Percentiles rank a stretch among this genome's conserved stretches.
Conservation (phyloP, 2,888 invertebrate species). For the Idaea straminata region DNA sequence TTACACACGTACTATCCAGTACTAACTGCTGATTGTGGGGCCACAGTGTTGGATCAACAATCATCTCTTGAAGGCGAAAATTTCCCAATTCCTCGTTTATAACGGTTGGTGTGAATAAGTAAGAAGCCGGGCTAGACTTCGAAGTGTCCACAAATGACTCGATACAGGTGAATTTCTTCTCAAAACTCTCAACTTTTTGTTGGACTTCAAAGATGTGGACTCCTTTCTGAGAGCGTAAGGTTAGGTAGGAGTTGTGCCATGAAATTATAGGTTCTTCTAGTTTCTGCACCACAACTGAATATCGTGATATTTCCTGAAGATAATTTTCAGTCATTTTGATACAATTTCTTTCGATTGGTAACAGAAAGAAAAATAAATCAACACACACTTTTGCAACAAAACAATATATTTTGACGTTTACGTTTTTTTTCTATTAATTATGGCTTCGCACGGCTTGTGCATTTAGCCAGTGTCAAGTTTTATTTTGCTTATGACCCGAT, state of each 20-base stretch:
- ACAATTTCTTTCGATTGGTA: slow-evolving; percentile 1
- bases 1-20: slow-evolving; percentile 48
- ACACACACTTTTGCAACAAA: slow-evolving; percentile 2
- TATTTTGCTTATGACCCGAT: no score
- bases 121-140: slow-evolving; percentile 47
- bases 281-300: slow-evolving; percentile 44
- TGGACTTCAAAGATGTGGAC: slow-evolving; percentile 52
- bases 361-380: not conserved
- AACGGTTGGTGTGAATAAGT: slow-evolving; percentile 42
- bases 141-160: slow-evolving; percentile 45
- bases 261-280: slow-evolving; percentile 43
- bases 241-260: slow-evolving; percentile 52
- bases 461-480: no score
- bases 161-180: slow-evolving; percentile 52
- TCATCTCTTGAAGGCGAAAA: slow-evolving; percentile 54
- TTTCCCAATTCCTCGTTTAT: slow-evolving; percentile 44
- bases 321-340: slow-evolving; percentile 34
- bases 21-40: slow-evolving; percentile 54
- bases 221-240: slow-evolving; percentile 52
- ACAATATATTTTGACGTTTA: slow-evolving; percentile 5
- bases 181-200: slow-evolving; percentile 49
- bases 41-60: slow-evolving; percentile 59
- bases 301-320: slow-evolving; percentile 52
- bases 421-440: no score
- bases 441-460: no score